Evolutionary conservation across 1,140 invertebrate species (phyloP).

Genomic region (Heliothis subflexa): DNA sequence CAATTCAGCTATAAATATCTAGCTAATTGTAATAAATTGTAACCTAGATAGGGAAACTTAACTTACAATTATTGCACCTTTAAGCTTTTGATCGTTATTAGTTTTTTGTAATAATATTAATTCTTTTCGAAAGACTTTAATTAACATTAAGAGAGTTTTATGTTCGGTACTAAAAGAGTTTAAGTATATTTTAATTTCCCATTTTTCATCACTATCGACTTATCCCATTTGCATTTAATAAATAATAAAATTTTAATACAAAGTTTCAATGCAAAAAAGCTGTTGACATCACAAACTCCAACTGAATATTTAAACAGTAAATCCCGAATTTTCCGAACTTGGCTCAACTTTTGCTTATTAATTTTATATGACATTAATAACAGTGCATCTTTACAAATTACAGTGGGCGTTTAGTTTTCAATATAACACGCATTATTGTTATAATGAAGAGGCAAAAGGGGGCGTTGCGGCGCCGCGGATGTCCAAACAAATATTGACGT

Average conservation of each 20-base stretch:
- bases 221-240: too few species aligned
- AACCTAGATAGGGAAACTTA: slow-evolving; percentile 4
- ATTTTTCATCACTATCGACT: too few species aligned
- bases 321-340: background rate
- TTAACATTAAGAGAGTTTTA: background rate
- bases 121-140: background rate
- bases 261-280: too few species aligned
- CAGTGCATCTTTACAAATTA: slow-evolving; percentile 15
- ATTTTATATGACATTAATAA: background rate
- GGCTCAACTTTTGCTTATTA: background rate
- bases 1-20: slow-evolving; percentile 18
- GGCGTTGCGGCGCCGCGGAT: slow-evolving; percentile 53
- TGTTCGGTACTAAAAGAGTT: too few species aligned
- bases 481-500: slow-evolving; percentile 50
- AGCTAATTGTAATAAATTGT: slow-evolving; percentile 33
- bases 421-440: slow-evolving; percentile 67
- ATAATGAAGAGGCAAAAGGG: slow-evolving; percentile 69
- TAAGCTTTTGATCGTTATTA: background rate
- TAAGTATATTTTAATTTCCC: too few species aligned
- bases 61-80: background rate
- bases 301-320: background rate
- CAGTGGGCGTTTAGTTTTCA: slow-evolving; percentile 63
- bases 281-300: background rate
- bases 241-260: too few species aligned
- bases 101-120: slow-evolving; percentile 6